A percentile compares a stretch with the other conserved stretches of the same genome.
These are phyloP conservation scores for Pao palembangensis DNA, from an alignment of 2,113 vertebrate genomes.

Conservation along the genomic window DNA sequence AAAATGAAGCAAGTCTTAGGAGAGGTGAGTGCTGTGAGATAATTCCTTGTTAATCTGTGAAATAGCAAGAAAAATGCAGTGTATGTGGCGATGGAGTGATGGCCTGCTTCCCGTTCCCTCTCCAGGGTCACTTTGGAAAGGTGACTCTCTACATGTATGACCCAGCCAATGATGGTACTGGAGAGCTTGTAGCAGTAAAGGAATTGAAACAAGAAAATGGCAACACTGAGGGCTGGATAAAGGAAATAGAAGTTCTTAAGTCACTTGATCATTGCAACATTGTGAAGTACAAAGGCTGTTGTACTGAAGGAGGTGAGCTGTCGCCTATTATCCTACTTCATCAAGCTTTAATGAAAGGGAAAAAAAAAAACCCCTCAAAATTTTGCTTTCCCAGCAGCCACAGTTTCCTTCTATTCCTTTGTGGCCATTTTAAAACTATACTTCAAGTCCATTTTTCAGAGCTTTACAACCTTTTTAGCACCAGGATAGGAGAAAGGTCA, in stretches of 20 bases:
- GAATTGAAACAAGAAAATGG: conserved; percentile 83
- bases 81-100: no score
- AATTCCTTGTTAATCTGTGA: no score
- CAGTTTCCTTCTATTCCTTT: no score
- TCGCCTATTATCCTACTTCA: conserved; percentile 3
- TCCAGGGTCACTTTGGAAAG: conserved; percentile 91
- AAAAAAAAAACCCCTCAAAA: no score
- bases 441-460: not conserved
- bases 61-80: no score
- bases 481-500: not conserved
- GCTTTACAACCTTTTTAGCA: not conserved
- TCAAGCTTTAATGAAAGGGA: not conserved
- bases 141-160: conserved; percentile 89
- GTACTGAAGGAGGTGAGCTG: conserved; percentile 82
- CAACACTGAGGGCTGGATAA: conserved; percentile 79
- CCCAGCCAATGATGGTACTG: conserved; percentile 84
- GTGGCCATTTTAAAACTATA: no score
- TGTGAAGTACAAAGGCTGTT: conserved; percentile 92
- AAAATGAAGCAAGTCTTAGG: conserved; percentile 85
- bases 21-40: conserved; percentile 73
- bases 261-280: conserved; percentile 86
- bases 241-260: conserved; percentile 89
- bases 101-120: conserved; percentile 5
- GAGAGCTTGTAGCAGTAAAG: conserved; percentile 90
- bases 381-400: no score